A percentile compares a stretch with the other conserved stretches of the same genome.
phyloP scores from a whole-genome alignment of 2,113 vertebrate species.

The Dipodomys stephensi region DNA sequence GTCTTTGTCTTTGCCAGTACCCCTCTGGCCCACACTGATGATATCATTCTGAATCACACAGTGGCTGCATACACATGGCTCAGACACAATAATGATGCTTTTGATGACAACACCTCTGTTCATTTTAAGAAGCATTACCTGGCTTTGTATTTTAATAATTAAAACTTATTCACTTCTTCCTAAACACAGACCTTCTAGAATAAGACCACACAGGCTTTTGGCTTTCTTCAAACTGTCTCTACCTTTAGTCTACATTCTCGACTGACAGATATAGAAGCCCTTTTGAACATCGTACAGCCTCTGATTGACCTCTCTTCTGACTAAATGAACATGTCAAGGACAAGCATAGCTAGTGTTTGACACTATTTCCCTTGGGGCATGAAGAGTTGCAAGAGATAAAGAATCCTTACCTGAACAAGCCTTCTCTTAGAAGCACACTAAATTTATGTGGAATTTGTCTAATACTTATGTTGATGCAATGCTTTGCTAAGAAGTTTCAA shows the following conservation, averaged over 20 bases:
- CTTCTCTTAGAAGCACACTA: constrained; percentile 24
- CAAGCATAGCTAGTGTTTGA: constrained; percentile 53
- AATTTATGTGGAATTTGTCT: constrained; percentile 36
- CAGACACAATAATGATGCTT: background rate
- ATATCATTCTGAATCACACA: constrained; percentile 61
- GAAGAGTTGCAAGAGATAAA: constrained; percentile 18
- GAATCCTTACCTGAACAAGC: background rate
- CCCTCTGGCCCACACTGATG: constrained; percentile 44
- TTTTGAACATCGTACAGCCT: constrained; percentile 35
- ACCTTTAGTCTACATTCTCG: constrained; percentile 15
- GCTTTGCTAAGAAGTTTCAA: background rate
- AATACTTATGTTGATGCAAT: background rate
- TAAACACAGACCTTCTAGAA: background rate
- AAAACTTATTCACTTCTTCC: constrained; percentile 43
- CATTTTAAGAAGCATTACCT: constrained; percentile 62
- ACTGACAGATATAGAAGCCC: background rate
- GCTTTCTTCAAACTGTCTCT: constrained; percentile 53
- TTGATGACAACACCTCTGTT: constrained; percentile 59
- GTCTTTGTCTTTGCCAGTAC: constrained; percentile 66
- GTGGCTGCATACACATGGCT: constrained; percentile 45
- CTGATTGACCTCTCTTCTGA: constrained; percentile 61
- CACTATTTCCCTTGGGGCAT: constrained; percentile 27
- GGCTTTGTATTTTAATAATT: constrained; percentile 44
- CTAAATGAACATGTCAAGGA: constrained; percentile 57
- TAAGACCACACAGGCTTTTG: constrained; percentile 11